Percentiles rank a stretch among this genome's conserved stretches.
phyloP scores from a whole-genome alignment of 2,113 vertebrate genomes.

The Onychostoma macrolepis region DNA sequence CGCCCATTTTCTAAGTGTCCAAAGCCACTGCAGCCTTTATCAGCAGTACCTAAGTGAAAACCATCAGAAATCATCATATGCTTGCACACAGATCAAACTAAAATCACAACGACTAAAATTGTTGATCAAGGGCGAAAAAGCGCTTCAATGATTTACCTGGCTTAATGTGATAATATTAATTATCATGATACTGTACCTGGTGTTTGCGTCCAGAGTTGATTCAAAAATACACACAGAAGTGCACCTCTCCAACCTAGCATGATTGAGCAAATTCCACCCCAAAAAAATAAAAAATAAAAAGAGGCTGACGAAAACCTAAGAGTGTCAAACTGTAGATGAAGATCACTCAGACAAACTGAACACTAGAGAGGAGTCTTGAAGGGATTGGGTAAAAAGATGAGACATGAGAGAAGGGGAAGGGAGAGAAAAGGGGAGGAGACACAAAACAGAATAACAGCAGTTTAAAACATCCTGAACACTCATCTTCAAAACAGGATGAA shows the following conservation, averaged over 20 bases:
- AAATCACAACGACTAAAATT: background rate
- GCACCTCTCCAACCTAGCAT: conserved; percentile 14
- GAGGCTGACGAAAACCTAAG: conserved; percentile 14
- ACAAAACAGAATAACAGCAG: background rate
- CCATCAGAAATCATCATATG: background rate
- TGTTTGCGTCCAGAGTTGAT: conserved; percentile 48
- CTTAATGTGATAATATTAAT: background rate
- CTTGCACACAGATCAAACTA: background rate
- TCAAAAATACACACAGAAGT: conserved; percentile 49
- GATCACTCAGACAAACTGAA: conserved; percentile 8
- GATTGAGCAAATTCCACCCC: conserved; percentile 2
- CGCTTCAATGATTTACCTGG: background rate
- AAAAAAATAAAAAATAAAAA: no score
- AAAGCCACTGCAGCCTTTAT: conserved; percentile 59
- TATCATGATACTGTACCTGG: conserved; percentile 55
- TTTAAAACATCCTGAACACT: conserved; percentile 6
- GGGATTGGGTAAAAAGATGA: background rate
- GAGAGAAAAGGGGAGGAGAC: background rate
- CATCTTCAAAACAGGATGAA: conserved; percentile 13
- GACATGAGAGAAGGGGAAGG: background rate
- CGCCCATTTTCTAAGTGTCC: conserved; percentile 70
- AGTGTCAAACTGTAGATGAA: background rate
- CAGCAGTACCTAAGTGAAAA: conserved; percentile 41
- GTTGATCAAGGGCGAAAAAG: background rate
- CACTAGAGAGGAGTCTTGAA: conserved; percentile 16